These are phyloP conservation scores for Standfussiana lucernea DNA, from an alignment of 2,888 invertebrate species.

Conservation along the genomic window DNA sequence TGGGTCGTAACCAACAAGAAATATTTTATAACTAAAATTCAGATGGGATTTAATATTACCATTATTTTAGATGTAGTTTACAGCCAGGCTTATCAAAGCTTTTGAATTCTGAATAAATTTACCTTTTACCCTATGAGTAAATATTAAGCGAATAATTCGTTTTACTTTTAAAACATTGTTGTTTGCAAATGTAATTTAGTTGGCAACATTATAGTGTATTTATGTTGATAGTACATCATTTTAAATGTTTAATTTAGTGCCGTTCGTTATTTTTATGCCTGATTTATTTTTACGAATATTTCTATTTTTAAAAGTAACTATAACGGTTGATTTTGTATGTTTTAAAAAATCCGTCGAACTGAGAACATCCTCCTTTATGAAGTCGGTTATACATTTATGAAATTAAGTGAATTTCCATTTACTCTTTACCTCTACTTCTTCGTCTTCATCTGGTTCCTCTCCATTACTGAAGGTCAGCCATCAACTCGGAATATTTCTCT, in stretches of 20 bases:
- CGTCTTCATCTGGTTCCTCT: too few relatives aligned
- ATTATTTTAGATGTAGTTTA: slow-evolving; percentile 39
- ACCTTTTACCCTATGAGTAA: neutral
- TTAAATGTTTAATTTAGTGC: neutral
- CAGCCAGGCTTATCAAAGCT: slow-evolving; percentile 10
- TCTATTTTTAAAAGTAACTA: neutral
- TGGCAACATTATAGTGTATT: slow-evolving; percentile 1
- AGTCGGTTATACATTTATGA: neutral
- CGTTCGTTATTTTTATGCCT: neutral
- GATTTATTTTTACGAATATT: neutral
- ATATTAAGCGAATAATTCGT: slow-evolving; percentile 14
- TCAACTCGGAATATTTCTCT: too few relatives aligned
- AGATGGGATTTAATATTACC: slow-evolving; percentile 13
- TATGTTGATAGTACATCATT: neutral
- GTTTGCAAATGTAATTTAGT: slow-evolving; percentile 12
- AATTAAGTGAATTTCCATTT: too few relatives aligned
- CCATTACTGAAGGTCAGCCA: too few relatives aligned
- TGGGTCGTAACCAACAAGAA: slow-evolving; percentile 27
- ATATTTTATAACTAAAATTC: slow-evolving; percentile 29
- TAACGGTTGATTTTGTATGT: neutral
- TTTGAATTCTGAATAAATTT: slow-evolving; percentile 33
- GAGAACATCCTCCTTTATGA: neutral
- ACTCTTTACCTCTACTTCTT: too few relatives aligned
- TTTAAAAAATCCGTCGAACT: neutral
- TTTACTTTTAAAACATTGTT: slow-evolving; percentile 9